Conservation (phyloP, 2,888 invertebrate species). For the Metopia argyrocephala region DNA sequence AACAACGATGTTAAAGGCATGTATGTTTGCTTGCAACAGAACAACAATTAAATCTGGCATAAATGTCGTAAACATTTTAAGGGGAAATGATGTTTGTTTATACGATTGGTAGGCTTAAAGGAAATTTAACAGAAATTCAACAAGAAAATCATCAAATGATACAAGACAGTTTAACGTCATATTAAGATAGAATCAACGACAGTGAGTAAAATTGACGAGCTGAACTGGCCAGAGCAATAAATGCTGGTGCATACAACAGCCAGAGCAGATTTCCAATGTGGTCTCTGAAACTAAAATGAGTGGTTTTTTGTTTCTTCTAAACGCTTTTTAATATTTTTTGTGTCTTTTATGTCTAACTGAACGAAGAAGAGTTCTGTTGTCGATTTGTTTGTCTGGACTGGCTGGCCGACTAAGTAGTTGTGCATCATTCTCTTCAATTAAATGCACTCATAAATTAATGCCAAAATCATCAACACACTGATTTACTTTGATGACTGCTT, state of each 20-base stretch:
- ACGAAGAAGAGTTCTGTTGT: too few relatives aligned
- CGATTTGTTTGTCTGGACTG: not conserved
- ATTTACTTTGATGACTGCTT: slow-evolving; percentile 40
- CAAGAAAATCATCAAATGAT: slow-evolving; percentile 64
- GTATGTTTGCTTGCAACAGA: slow-evolving; percentile 1
- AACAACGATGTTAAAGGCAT: not conserved
- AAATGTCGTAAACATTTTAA: slow-evolving; percentile 62
- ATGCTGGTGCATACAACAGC: slow-evolving; percentile 6
- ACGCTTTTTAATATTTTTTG: slow-evolving; percentile 23
- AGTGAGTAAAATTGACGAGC: slow-evolving; percentile 61
- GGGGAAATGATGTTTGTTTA: slow-evolving; percentile 41
- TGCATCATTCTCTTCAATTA: slow-evolving; percentile 37
- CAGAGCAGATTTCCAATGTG: too few relatives aligned
- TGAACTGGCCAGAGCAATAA: slow-evolving; percentile 25
- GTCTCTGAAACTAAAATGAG: too few relatives aligned
- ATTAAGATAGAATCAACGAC: slow-evolving; percentile 64
- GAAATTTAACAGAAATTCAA: slow-evolving; percentile 62
- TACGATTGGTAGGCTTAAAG: slow-evolving; percentile 44
- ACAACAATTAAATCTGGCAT: slow-evolving; percentile 63
- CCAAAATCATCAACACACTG: slow-evolving; percentile 60
- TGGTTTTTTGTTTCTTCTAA: too few relatives aligned
- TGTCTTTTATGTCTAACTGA: slow-evolving; percentile 9
- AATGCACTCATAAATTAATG: slow-evolving; percentile 59
- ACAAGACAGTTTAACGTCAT: slow-evolving; percentile 65
- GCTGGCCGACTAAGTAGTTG: slow-evolving; percentile 1